Base-by-base conservation (phyloP, 2,113 vertebrate species). In the Paralichthys olivaceus region DNA sequence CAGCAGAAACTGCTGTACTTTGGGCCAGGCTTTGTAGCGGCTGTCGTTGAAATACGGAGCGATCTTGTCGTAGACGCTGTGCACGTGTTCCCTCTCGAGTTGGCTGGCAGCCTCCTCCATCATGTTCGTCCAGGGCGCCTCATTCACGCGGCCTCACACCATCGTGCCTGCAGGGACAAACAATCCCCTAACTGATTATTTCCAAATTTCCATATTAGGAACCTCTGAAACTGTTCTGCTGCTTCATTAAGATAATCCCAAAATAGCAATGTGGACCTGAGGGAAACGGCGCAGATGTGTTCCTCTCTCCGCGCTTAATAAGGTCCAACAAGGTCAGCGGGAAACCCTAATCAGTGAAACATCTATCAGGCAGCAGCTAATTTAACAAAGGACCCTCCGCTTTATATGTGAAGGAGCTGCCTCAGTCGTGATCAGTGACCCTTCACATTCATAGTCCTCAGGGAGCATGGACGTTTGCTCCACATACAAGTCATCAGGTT, bases 61-160 rank as follows among this genome's bases (percentile, higher is more conserved):
- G 9, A 94, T 96, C 91, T 92, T 95, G 91, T 96, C 93, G 15
- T 95, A 95, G 34, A 95, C 89, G 0, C 65, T 93, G 85, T 94
- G 94, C 84, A 96, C 88, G 6, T 94, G 91, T 29, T 94, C 90
- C 77, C 85, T 92, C 90, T 95, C 86, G 1, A 95, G 89, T 47
- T 83, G 93, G 80, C 80, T 94, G 90, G 93, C 93, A 83, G 95
- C 94, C 86, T 94, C 93, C 79, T 95, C 94, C 94, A 94, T 95
- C 78, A 83, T 84, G 80, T 54, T 40, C 13, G 15, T 75, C 66
- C 53, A 20, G 81, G 72, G 76, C 54, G 85, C 71, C 74, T 89
- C 85, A 83, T 70, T 80, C 86, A 85, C 7, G 78, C 71, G 23
- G 77, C 77, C 84, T 73, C 65, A 83, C 75, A 85, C 71, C 87